phyloP scores from a whole-genome alignment of 2,888 invertebrate genomes.

The Megaustenia siamemsis region DNA sequence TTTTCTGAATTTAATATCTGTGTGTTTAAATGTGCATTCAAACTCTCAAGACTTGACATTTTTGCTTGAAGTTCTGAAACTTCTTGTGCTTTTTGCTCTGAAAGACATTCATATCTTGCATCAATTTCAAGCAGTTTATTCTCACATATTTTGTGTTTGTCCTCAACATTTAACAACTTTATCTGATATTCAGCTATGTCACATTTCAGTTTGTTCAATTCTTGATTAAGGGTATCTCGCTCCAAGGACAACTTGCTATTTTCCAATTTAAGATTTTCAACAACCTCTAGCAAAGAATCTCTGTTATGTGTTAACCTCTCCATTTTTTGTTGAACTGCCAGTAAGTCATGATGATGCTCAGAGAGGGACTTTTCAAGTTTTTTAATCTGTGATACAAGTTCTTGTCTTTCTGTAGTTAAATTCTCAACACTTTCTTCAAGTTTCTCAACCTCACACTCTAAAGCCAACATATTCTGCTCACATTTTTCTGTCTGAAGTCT shows the following conservation, averaged over 20 bases:
- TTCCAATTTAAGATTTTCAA: neutral
- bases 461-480: neutral
- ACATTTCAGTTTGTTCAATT: neutral
- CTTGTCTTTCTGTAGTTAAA: neutral
- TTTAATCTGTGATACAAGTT: neutral
- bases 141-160: neutral
- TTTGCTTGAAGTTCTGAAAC: conserved; percentile 11
- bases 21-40: neutral
- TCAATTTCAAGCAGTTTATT: neutral
- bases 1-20: neutral
- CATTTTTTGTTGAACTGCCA: neutral
- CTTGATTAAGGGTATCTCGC: neutral
- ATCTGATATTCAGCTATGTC: neutral
- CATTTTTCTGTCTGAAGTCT: neutral
- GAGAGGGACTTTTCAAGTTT: neutral
- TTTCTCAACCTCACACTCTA: neutral
- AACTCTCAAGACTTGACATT: neutral
- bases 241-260: neutral
- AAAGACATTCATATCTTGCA: neutral
- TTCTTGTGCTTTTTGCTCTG: neutral
- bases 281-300: neutral
- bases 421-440: neutral
- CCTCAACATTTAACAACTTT: neutral
- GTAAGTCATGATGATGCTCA: neutral
- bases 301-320: neutral